Conservation (phyloP, 2,113 vertebrate genomes). For the Anarhynchus alexandrinus region DNA sequence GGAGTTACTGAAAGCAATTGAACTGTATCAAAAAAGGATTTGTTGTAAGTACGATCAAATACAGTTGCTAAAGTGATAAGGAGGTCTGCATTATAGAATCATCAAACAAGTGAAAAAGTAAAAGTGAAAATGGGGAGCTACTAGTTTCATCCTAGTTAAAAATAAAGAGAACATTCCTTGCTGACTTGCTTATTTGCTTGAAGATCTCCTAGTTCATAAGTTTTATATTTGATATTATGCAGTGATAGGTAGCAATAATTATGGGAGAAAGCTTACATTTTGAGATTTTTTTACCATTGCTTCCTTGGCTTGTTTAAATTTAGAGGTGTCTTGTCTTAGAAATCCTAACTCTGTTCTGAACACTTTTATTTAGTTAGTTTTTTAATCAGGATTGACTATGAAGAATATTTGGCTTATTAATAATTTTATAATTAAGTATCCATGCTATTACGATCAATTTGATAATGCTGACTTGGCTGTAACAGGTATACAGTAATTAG, state of each 20-base stretch:
- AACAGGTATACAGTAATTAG: not conserved
- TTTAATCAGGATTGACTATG: not conserved
- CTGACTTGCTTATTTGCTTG: not conserved
- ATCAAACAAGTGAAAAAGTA: not conserved
- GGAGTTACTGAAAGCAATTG: slow-evolving; percentile 96
- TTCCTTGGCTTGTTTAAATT: not conserved
- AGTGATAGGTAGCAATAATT: not conserved
- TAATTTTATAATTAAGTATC: not conserved
- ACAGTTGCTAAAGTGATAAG: not conserved
- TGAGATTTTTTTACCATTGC: not conserved
- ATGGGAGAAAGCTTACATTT: not conserved
- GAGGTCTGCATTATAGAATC: not conserved
- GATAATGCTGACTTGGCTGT: not conserved
- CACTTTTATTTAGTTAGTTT: too few species aligned
- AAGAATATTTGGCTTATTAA: not conserved
- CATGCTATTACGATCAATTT: not conserved
- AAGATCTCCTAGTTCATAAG: not conserved
- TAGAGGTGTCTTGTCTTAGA: not conserved
- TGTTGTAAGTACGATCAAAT: slow-evolving; percentile 82
- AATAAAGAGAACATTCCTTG: not conserved
- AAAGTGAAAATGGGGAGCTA: not conserved
- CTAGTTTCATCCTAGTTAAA: not conserved
- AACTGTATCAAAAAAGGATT: slow-evolving; percentile 95
- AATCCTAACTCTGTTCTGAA: not conserved
- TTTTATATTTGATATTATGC: not conserved